Conservation (phyloP, 1,140 invertebrate species). For the Dreissena rostriformis region DNA sequence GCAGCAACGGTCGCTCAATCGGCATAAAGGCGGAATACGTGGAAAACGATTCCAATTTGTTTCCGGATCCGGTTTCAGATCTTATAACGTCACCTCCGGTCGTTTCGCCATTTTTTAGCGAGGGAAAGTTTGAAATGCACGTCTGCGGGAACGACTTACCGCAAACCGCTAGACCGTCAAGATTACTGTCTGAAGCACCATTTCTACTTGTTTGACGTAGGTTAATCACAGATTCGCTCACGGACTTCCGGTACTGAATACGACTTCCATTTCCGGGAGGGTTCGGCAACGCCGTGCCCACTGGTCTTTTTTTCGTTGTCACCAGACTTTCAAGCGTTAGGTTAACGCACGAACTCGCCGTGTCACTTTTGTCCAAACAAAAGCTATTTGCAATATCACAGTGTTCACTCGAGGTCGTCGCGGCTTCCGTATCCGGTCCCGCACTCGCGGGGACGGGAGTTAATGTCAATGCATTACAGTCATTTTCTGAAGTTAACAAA, state of each 20-base stretch:
- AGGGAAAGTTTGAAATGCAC: not conserved
- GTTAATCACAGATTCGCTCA: slow-evolving; percentile 43
- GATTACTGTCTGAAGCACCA: slow-evolving; percentile 26
- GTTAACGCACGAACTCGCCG: slow-evolving; percentile 40
- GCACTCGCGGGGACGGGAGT: not conserved
- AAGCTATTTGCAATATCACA: slow-evolving; percentile 26
- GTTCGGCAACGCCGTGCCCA: slow-evolving; percentile 18
- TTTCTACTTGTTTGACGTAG: slow-evolving; percentile 27
- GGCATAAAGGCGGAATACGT: not conserved
- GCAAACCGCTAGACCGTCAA: slow-evolving; percentile 50
- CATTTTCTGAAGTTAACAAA: not conserved
- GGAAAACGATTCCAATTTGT: not conserved
- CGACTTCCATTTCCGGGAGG: slow-evolving; percentile 27
- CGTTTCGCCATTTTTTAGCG: too few relatives aligned
- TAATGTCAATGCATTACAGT: slow-evolving; percentile 4
- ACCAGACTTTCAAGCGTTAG: slow-evolving; percentile 27
- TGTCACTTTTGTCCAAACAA: slow-evolving; percentile 35
- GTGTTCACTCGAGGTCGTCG: not conserved
- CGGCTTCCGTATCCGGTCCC: not conserved
- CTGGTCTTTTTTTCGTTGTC: slow-evolving; percentile 3
- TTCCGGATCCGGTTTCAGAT: too few relatives aligned
- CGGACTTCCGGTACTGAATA: slow-evolving; percentile 50
- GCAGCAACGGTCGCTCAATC: not conserved
- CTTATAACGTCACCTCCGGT: too few relatives aligned
- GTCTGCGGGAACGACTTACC: slow-evolving; percentile 43